Conservation (phyloP, 2,797 vertebrate species). For the Protonibea diacanthus region DNA sequence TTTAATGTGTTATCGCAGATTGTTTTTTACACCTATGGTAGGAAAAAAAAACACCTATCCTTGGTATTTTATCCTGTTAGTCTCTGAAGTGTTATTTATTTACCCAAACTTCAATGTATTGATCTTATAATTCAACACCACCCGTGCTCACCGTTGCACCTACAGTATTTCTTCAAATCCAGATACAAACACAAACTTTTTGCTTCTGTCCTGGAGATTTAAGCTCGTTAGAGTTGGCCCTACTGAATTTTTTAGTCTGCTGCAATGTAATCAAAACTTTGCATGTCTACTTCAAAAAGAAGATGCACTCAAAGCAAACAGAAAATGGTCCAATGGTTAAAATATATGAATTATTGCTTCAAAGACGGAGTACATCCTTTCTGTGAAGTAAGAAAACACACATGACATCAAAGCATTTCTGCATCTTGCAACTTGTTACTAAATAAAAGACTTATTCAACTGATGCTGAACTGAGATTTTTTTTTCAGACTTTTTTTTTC, state of each 20-base stretch:
- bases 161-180: neutral
- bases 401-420: conserved; percentile 49
- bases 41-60: neutral
- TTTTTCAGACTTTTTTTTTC: conserved; percentile 40
- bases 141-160: neutral
- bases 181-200: neutral
- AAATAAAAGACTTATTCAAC: conserved; percentile 51
- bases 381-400: conserved; percentile 30
- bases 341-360: conserved; percentile 54
- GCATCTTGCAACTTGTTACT: conserved; percentile 11
- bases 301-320: conserved; percentile 24
- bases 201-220: neutral
- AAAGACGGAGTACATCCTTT: conserved; percentile 34
- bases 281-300: conserved; percentile 18
- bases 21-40: neutral
- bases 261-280: neutral
- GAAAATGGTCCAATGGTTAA: conserved; percentile 36
- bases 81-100: neutral
- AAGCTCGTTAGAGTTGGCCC: neutral
- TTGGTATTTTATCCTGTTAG: neutral
- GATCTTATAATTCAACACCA: neutral
- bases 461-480: conserved; percentile 17
- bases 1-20: neutral
- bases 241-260: neutral
- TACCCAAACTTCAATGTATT: neutral